Percentiles rank a stretch among this genome's conserved stretches.
Conservation (phyloP, 1,140 invertebrate species). For the Solen grandis region DNA sequence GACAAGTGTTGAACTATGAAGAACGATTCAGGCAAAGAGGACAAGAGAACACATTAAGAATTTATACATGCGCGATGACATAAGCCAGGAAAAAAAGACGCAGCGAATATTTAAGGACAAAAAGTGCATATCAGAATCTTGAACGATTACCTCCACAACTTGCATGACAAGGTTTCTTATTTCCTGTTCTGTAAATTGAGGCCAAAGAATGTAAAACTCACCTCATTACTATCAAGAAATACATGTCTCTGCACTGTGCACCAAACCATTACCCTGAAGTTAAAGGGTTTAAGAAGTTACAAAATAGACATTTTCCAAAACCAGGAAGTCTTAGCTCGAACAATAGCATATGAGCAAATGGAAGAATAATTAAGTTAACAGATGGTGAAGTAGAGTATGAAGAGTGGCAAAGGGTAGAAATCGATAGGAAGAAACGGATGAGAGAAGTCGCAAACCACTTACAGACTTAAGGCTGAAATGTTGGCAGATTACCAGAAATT, state of each 20-base stretch:
- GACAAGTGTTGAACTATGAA: neutral
- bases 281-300: neutral
- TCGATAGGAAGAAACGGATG: conserved; percentile 39
- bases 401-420: neutral
- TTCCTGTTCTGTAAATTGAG: neutral
- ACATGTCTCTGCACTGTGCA: conserved; percentile 13
- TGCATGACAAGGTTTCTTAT: conserved; percentile 4
- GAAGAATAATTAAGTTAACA: neutral
- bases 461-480: neutral
- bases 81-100: conserved; percentile 34
- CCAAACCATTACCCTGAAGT: conserved; percentile 1
- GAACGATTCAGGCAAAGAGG: neutral
- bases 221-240: neutral
- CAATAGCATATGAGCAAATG: neutral
- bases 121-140: conserved; percentile 17
- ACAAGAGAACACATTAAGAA: neutral
- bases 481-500: conserved; percentile 17
- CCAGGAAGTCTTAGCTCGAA: neutral
- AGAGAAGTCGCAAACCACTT: neutral
- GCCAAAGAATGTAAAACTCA: neutral
- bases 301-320: neutral
- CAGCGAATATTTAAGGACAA: neutral
- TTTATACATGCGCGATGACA: conserved; percentile 37
- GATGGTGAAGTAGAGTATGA: conserved; percentile 5
- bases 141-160: conserved; percentile 10